Evolutionary conservation across 2,888 invertebrate species (phyloP), one percentile per base, ranked within the genome.

Genomic region (Brenthis daphne): DNA sequence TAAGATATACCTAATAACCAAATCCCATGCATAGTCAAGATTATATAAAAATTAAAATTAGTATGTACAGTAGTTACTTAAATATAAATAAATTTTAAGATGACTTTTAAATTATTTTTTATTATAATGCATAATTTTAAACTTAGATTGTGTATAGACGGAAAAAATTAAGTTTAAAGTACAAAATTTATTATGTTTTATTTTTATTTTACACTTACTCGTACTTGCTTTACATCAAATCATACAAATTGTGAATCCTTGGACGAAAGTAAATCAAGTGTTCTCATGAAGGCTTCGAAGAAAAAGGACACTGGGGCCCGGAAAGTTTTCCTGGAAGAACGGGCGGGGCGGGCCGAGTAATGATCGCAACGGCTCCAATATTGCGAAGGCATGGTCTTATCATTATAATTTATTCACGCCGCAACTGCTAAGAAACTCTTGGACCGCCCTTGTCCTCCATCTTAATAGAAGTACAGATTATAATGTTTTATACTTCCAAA

Each of bases 371-470:
- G 88, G 88, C 88, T 88, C 86, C 88, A 89, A 90, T 90, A 90
- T 87, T 86, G 86, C 87, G 85, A 85, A 85, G 87, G 84, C 85
- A 85, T 80, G 82, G 83, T 83, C 87, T 89, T 89, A 89, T 89
- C 89, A 85, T 89, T 88, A 90, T 91, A 89, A 91, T 90, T 92
- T 90, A 91, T 92, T 91, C 90, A 90, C 81, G 82, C 82, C 82
- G 82, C 79, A 85, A 82, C 84, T 82, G 81, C 81, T 79, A 79
- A 79, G 80, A 77, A 80, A 77, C 76, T 57, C 68, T 65, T 64
- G 53, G 68, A 57, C 61, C 56, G 57, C 55, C 64, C 69, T 71
- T 65, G 69, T 68, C 64, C 56, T 68, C 56, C n/a, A 51, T 54
- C 57, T 64, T 50, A 67, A 68, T 64, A 68, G 54, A 67, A 63